These are phyloP conservation scores for Oryzias dopingdopingensis DNA, from an alignment of 2,797 vertebrate species.

Conservation along the genomic window DNA sequence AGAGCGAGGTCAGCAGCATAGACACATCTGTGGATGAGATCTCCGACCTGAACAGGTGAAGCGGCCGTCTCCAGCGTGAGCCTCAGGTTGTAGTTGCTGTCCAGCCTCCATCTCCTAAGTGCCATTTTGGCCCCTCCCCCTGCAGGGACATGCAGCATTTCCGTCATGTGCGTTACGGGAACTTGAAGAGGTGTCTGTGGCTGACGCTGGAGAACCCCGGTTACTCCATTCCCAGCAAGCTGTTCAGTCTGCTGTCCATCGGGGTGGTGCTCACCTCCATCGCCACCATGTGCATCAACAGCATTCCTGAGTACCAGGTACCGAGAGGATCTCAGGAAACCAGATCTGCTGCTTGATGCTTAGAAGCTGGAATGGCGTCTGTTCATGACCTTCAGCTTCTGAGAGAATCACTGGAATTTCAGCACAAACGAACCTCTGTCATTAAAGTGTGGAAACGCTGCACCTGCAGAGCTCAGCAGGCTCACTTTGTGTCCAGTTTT, in stretches of 20 bases:
- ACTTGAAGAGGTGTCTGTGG: constrained; percentile 88
- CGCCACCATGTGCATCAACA: constrained; percentile 94
- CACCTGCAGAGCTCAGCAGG: no score
- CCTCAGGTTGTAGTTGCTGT: not conserved
- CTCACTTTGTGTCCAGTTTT: no score
- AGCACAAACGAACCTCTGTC: no score
- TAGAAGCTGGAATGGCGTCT: no score
- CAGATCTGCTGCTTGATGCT: no score
- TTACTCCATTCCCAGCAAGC: constrained; percentile 95
- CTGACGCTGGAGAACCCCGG: constrained; percentile 97
- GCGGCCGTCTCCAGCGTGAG: not conserved
- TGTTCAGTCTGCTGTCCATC: constrained; percentile 95
- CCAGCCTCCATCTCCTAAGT: not conserved
- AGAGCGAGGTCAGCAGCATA: constrained; percentile 91
- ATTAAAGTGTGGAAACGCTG: no score
- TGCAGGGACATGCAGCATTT: constrained; percentile 87
- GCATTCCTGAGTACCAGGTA: constrained; percentile 91
- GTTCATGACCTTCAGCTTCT: no score
- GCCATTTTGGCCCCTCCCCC: not conserved
- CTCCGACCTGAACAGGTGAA: constrained; percentile 70
- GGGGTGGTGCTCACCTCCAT: constrained; percentile 91
- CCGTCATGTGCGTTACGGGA: constrained; percentile 84
- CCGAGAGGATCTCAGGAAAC: no score
- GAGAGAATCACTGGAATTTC: no score
- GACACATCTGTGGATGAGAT: constrained; percentile 93